phyloP scores from a whole-genome alignment of 2,113 vertebrate species.

The Neolamprologus fasciatus region DNA sequence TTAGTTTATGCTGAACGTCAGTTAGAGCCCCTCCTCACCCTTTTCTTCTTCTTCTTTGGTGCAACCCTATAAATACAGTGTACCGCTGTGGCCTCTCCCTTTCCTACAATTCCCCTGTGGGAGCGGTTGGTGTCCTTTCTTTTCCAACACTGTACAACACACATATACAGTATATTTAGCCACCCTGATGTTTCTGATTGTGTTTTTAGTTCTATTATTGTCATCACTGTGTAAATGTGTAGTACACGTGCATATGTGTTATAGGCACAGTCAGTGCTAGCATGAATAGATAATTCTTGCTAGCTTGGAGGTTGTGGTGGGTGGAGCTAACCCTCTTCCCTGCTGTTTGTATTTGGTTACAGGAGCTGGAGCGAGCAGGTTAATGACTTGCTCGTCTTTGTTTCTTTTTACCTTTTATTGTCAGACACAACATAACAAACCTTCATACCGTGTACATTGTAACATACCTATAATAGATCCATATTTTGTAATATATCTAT shows the following conservation, averaged over 20 bases:
- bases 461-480: background rate
- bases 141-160: background rate
- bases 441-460: background rate
- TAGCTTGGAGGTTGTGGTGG: background rate
- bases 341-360: rapidly evolving
- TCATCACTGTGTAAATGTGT: background rate
- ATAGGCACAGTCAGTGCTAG: background rate
- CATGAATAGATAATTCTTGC: background rate
- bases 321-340: background rate
- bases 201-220: background rate
- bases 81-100: rapidly evolving
- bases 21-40: rapidly evolving
- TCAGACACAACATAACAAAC: background rate
- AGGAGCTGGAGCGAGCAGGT: background rate
- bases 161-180: background rate
- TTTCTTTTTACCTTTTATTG: background rate
- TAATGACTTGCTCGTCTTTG: rapidly evolving
- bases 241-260: background rate
- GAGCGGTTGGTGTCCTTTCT: rapidly evolving
- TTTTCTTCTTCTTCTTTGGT: background rate
- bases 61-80: background rate
- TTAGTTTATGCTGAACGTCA: background rate
- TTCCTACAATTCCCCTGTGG: background rate
- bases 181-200: background rate
- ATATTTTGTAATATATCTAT: background rate